These are phyloP conservation scores for Oeneis ivallda DNA, from an alignment of 2,888 invertebrate species.

Conservation along the genomic window DNA sequence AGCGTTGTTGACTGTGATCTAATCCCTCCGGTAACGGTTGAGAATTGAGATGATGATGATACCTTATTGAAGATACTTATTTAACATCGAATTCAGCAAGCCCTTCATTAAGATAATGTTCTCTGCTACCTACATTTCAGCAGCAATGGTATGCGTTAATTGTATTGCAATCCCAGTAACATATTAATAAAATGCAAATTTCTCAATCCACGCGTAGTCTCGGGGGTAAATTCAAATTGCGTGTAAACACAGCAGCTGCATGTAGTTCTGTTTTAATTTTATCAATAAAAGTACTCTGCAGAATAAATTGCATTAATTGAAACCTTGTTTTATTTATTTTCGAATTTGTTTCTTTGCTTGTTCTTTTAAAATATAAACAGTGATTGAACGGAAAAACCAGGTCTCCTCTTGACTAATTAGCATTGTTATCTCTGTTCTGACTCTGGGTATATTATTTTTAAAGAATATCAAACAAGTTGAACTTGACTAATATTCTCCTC, in stretches of 20 bases:
- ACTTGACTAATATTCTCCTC: no score
- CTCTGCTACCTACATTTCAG: no score
- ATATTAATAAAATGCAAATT: conserved; percentile 33
- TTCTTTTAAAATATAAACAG: background rate
- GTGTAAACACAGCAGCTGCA: conserved; percentile 28
- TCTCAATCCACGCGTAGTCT: conserved; percentile 30
- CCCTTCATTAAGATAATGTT: no score
- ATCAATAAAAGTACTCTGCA: conserved; percentile 11
- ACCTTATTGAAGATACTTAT: no score
- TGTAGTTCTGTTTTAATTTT: conserved; percentile 29
- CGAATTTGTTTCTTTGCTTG: background rate
- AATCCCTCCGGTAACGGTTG: no score
- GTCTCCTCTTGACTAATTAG: no score
- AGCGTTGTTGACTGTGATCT: no score
- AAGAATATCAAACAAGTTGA: no score
- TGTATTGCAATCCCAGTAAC: conserved; percentile 17
- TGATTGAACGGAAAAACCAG: background rate
- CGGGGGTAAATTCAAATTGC: conserved; percentile 31
- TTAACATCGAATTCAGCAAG: no score
- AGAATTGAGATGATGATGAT: no score
- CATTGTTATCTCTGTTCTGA: no score
- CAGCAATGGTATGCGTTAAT: background rate
- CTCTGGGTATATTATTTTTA: no score
- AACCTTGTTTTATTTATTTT: conserved; percentile 7
- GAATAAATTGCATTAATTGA: conserved; percentile 21